Conservation (phyloP, 2,797 vertebrate species). For the Crocidura indochinensis region DNA sequence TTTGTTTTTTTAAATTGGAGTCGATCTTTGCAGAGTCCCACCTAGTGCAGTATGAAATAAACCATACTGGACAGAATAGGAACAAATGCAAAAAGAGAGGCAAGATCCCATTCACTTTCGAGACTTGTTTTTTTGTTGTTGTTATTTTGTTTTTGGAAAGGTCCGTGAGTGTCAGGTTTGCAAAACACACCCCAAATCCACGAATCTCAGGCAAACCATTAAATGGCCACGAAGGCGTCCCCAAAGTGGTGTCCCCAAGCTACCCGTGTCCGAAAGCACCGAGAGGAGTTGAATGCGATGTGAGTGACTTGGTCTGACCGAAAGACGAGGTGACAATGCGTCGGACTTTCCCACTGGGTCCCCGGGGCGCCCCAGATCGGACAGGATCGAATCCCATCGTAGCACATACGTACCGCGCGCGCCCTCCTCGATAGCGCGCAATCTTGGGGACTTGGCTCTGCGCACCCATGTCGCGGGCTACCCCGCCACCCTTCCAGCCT, state of each 20-base stretch:
- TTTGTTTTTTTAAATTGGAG: not conserved
- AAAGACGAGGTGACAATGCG: not conserved
- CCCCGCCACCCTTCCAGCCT: not conserved
- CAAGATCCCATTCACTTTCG: not conserved
- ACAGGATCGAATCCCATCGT: not conserved
- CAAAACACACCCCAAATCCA: not conserved
- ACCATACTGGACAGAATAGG: not conserved
- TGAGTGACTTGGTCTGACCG: not conserved
- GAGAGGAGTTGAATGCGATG: too few species aligned
- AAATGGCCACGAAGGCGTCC: fast-evolving
- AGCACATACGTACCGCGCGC: not conserved
- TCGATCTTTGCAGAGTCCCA: not conserved
- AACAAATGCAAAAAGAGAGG: not conserved
- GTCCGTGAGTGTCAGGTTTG: not conserved
- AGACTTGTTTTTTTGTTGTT: not conserved
- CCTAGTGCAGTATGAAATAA: not conserved
- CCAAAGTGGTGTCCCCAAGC: too few species aligned
- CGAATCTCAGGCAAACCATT: fast-evolving
- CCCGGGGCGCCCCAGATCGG: not conserved
- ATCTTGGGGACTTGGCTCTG: not conserved
- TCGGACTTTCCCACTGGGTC: not conserved
- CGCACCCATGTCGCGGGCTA: not conserved
- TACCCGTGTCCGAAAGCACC: too few species aligned
- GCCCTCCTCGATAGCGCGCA: not conserved
- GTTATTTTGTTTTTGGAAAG: not conserved